These are phyloP conservation scores for Atrichornis clamosus DNA, from an alignment of 2,113 vertebrate species.

Conservation along the genomic window DNA sequence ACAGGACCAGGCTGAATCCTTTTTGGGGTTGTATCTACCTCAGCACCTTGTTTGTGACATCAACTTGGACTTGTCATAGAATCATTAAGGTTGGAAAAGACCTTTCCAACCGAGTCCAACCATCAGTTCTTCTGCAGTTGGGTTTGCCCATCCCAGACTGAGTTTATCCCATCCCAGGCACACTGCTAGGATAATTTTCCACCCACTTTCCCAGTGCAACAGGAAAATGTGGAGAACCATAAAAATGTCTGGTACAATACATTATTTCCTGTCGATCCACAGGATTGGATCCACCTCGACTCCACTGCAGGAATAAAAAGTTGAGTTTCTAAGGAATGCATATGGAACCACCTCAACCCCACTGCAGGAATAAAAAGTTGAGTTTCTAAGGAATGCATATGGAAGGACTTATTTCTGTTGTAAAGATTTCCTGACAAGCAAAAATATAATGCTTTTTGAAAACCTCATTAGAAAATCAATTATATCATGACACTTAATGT, in stretches of 20 bases:
- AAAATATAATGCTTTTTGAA: conserved; percentile 66
- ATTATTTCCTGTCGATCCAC: not conserved
- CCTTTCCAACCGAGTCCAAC: not conserved
- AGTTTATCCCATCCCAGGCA: not conserved
- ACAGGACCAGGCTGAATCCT: not conserved
- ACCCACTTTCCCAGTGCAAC: fast-evolving
- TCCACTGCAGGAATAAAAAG: not conserved
- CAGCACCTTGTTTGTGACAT: fast-evolving
- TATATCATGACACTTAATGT: conserved; percentile 63
- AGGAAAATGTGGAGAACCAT: not conserved
- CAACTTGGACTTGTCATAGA: fast-evolving
- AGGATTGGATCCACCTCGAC: not conserved
- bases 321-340: conserved; percentile 22
- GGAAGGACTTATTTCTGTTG: conserved; percentile 39
- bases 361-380: not conserved
- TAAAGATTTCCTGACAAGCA: conserved; percentile 66
- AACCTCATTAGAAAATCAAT: conserved; percentile 71
- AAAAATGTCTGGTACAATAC: not conserved
- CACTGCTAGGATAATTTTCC: fast-evolving
- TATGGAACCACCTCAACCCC: not conserved
- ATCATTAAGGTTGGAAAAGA: not conserved
- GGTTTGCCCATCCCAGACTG: not conserved
- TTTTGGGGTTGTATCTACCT: not conserved
- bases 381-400: conserved; percentile 3
- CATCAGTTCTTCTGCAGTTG: not conserved